Base-by-base conservation (phyloP, 2,113 vertebrate genomes). In the Vireo altiloquus region DNA sequence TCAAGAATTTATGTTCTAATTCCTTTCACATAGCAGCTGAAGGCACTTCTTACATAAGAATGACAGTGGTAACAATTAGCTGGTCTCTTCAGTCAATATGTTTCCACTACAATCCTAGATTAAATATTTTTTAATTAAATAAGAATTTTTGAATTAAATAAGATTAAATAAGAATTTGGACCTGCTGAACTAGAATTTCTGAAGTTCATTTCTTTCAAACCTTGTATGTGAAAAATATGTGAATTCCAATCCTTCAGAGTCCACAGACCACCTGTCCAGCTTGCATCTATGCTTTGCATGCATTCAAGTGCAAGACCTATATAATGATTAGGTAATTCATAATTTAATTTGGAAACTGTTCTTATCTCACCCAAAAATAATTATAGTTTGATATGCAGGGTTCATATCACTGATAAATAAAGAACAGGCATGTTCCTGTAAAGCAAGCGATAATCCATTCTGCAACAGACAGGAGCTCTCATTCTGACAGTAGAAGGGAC, bases 1-100 rank as follows among this genome's bases (percentile, higher is more conserved):
- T 87, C 92, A 93, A 78, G 68, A 79, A 86, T 91, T 82, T 91
- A 82, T 77, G 52, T 86, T 87, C 80, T 59, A 66, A 94, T 83
- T 89, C 39, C 65, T 75, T 54, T 81, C 90, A 85, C 33, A 91
- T 37, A 82, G 89, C 89, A 92, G 90, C 37, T 4, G 0, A 87
- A 87, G 74, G 70, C 37, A 70, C 71, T 63, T 83, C 82, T 66
- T 82, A 91, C 47, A 54, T 66, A 93, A 83, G 68, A 65, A 37
- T 63, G 44, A 50, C n/a, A 92, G 33, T 6, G 19, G 53, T 87
- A 92, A 83, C 78, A 91, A 83, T 96, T 95, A 92, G 65, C 54
- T 72, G 46, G 52, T 88, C 61, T 94, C 84, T 92, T 90, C 75
- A 90, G 50, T 94, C 89, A 91, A 10, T 85, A 33, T 89, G 89